phyloP scores from a whole-genome alignment of 2,888 invertebrate genomes.

The Amphipoea oculea region DNA sequence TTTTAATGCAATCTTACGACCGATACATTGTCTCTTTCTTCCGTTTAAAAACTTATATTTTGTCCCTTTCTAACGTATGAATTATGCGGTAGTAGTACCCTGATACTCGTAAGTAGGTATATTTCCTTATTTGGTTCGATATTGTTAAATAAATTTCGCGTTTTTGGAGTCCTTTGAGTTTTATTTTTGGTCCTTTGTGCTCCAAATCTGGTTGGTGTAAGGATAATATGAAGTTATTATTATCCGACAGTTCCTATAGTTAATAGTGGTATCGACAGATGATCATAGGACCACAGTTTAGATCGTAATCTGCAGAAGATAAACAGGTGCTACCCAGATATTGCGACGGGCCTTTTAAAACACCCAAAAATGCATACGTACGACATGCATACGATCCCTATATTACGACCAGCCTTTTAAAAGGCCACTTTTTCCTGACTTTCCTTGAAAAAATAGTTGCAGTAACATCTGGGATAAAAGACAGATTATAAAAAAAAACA shows the following conservation, averaged over 20 bases:
- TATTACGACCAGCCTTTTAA: background rate
- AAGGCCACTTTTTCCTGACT: background rate
- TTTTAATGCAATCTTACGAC: constrained; percentile 71
- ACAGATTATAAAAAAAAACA: no score
- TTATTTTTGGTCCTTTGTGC: constrained; percentile 16
- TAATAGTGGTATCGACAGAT: background rate
- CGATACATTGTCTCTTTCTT: constrained; percentile 52
- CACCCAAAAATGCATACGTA: no score
- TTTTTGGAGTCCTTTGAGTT: constrained; percentile 20
- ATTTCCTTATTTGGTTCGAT: constrained; percentile 52
- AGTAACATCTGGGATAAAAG: background rate
- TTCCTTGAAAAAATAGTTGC: no score
- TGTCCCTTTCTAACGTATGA: constrained; percentile 45
- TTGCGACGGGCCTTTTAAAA: no score
- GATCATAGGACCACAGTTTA: background rate
- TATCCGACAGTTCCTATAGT: background rate
- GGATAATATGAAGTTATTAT: constrained; percentile 8
- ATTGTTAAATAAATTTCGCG: constrained; percentile 41
- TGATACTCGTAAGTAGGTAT: constrained; percentile 36
- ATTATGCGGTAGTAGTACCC: constrained; percentile 37
- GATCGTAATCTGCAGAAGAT: background rate
- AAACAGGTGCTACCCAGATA: background rate
- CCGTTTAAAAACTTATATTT: constrained; percentile 18
- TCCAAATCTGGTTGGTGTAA: background rate
- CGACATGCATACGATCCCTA: background rate